Evolutionary conservation across 1,140 invertebrate genomes (phyloP), one percentile per base, ranked within the genome.

Genomic region (Drosophila truncata): DNA sequence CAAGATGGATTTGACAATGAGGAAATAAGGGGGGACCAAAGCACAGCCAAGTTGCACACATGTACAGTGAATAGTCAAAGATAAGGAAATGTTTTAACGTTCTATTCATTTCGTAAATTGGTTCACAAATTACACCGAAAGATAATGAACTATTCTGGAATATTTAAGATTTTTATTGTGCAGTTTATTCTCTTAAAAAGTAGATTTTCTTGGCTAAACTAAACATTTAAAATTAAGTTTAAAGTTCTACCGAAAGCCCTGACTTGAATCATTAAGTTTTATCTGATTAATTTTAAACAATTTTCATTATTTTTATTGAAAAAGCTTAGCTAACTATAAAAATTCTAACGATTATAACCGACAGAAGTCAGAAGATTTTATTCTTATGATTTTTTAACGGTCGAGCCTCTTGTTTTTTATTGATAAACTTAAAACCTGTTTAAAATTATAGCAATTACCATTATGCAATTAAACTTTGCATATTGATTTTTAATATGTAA

Each of bases 21-120:
- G 33, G 29, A 20, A 55, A 20, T 11, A 31, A 13, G 55, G 20
- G 27, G 27, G 41, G 8, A 39, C 37, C 20, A 33, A 33, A n/a
- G 10, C 57, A 42, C 29, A 57, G 67, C 35, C 69, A 73, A 73
- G 42, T 61, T 64, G 62, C 52, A 55, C 72, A 55, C 58, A 42
- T 42, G 33, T 62, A 54, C 52, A 57, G 62, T 64, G 10, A 42
- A 25, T 5, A 3, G 11, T 61, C 13, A 2, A 10, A 7, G 20
- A 31, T 9, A n/a, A 13, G 10, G 7, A 8, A 50, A 18, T 13
- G 31, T 31, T 31, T 0, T 31, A 9, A 31, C n/a, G n/a, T n/a
- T n/a, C n/a, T n/a, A n/a, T n/a, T n/a, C n/a, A 8, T 13, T 50
- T 50, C 14, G 3, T 31, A 20, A 33, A 4, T 14, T 20, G 0